These are phyloP conservation scores for Orestias chungarensis DNA, from an alignment of 2,797 vertebrate genomes.

Conservation along the genomic window DNA sequence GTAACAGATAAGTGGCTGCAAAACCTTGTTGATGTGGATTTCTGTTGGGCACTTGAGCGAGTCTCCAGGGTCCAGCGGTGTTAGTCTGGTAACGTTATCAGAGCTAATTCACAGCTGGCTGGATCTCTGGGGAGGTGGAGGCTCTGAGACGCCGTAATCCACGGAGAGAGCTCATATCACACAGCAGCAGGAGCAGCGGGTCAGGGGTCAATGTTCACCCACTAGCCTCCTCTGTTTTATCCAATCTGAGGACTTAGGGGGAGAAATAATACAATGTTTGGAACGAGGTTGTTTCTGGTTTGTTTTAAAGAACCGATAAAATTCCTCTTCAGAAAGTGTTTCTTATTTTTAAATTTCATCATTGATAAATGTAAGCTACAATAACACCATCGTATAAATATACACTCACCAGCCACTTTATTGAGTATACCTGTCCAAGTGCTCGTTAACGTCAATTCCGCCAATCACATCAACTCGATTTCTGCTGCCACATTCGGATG, in stretches of 20 bases:
- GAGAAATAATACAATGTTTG: constrained; percentile 23
- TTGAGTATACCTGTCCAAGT: too few species aligned
- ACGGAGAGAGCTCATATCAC: constrained; percentile 57
- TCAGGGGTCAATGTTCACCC: constrained; percentile 36
- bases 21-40: constrained; percentile 8
- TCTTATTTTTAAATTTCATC: too few species aligned
- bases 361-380: too few species aligned
- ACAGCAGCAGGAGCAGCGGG: constrained; percentile 46
- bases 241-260: constrained; percentile 14
- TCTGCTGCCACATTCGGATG: too few species aligned
- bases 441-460: too few species aligned
- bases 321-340: background rate
- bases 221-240: constrained; percentile 27
- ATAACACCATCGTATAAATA: too few species aligned
- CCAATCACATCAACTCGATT: too few species aligned
- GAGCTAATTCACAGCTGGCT: constrained; percentile 40
- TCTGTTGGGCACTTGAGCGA: constrained; percentile 14
- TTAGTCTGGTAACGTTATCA: constrained; percentile 46
- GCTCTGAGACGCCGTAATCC: constrained; percentile 42
- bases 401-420: too few species aligned
- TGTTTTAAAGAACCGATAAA: constrained; percentile 9
- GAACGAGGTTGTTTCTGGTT: background rate
- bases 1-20: constrained; percentile 22
- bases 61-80: constrained; percentile 10
- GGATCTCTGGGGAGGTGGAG: constrained; percentile 32